Percentiles rank a stretch among this genome's conserved stretches.
These are phyloP conservation scores for Botia kubotai DNA, from an alignment of 2,797 vertebrate genomes.

Conservation along the genomic window DNA sequence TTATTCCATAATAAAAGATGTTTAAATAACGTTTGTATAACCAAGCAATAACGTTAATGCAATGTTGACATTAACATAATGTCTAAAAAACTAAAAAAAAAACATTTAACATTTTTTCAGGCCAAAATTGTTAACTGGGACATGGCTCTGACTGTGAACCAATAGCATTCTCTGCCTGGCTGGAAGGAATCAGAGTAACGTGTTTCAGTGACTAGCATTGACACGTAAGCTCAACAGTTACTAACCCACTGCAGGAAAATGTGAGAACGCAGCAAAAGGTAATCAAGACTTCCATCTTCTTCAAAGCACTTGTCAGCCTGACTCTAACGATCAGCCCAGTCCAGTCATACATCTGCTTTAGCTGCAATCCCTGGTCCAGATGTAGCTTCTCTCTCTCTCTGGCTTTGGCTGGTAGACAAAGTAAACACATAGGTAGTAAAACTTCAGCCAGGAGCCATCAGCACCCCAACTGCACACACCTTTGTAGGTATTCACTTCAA, in stretches of 20 bases:
- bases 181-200: conserved; percentile 20
- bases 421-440: conserved; percentile 57
- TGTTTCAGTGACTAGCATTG: conserved; percentile 68
- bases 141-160: conserved; percentile 66
- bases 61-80: no score
- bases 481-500: conserved; percentile 65
- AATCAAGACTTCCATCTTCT: conserved; percentile 71
- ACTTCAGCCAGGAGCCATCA: conserved; percentile 61
- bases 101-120: no score
- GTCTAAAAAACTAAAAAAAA: no score
- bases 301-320: conserved; percentile 67
- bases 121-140: conserved; percentile 50
- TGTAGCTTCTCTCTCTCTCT: conserved; percentile 64
- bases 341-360: conserved; percentile 51
- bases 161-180: conserved; percentile 67
- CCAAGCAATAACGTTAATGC: no score
- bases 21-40: no score
- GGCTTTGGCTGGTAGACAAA: conserved; percentile 45
- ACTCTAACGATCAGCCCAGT: conserved; percentile 44
- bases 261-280: conserved; percentile 63
- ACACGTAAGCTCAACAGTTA: conserved; percentile 71
- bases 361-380: conserved; percentile 68
- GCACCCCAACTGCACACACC: conserved; percentile 61
- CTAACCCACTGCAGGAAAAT: conserved; percentile 66
- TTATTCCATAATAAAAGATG: no score